These are phyloP conservation scores for Aphelenchoides bicaudatus DNA, from an alignment of 2,888 invertebrate species.

Conservation along the genomic window DNA sequence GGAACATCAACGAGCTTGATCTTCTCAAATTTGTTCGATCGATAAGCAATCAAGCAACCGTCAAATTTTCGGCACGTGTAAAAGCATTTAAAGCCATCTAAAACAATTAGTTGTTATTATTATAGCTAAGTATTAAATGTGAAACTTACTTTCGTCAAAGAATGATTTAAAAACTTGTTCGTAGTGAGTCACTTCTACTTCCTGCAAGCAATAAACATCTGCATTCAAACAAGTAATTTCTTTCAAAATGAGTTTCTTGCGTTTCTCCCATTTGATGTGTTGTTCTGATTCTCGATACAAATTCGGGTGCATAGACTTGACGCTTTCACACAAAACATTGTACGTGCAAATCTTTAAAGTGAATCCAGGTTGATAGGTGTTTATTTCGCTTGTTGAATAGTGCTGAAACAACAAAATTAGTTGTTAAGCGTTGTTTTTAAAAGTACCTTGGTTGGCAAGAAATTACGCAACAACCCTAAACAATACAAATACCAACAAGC, in stretches of 20 bases:
- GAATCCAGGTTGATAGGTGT: too few species aligned
- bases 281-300: conserved; percentile 30
- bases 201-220: conserved; percentile 56
- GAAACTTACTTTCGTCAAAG: conserved; percentile 14
- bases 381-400: too few species aligned
- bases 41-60: conserved; percentile 85
- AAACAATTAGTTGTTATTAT: conserved; percentile 4
- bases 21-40: conserved; percentile 69
- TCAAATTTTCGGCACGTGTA: conserved; percentile 68
- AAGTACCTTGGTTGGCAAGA: too few species aligned
- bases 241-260: conserved; percentile 36
- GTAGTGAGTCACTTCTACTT: conserved; percentile 42
- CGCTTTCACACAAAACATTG: conserved; percentile 49
- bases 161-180: conserved; percentile 10
- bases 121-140: conserved; percentile 20
- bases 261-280: conserved; percentile 35
- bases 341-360: conserved; percentile 41
- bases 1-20: conserved; percentile 64
- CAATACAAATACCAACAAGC: too few species aligned
- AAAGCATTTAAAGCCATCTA: conserved; percentile 22
- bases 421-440: too few species aligned
- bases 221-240: conserved; percentile 41
- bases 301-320: conserved; percentile 34
- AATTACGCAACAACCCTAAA: too few species aligned
- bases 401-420: too few species aligned